phyloP scores from a whole-genome alignment of 2,888 invertebrate genomes.

The Argyresthia albistria region DNA sequence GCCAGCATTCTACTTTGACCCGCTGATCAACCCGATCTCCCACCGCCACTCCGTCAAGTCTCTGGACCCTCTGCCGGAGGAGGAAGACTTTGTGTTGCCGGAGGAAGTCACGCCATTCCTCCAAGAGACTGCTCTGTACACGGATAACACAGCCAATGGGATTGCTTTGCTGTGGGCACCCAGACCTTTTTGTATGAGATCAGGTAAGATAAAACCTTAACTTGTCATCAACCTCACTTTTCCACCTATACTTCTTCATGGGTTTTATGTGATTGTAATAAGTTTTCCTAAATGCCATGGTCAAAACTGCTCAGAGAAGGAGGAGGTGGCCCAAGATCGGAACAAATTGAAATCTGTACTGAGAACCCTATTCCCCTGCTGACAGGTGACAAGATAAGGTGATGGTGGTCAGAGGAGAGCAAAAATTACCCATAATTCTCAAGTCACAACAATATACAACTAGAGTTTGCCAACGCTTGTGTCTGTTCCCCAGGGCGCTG shows the following conservation, averaged over 20 bases:
- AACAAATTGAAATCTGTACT: too few species aligned
- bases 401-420: too few species aligned
- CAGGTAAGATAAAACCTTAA: slow-evolving; percentile 59
- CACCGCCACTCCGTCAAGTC: slow-evolving; percentile 91
- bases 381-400: too few species aligned
- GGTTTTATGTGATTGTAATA: too few species aligned
- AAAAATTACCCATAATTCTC: too few species aligned
- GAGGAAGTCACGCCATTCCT: slow-evolving; percentile 94
- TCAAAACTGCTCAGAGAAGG: too few species aligned
- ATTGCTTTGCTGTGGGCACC: slow-evolving; percentile 98
- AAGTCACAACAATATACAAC: too few species aligned
- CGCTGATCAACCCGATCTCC: slow-evolving; percentile 98
- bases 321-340: too few species aligned
- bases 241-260: too few species aligned
- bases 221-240: too few species aligned
- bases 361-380: too few species aligned
- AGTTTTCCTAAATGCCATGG: too few species aligned
- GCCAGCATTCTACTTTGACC: slow-evolving; percentile 99
- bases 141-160: slow-evolving; percentile 99
- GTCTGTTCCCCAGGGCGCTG: slow-evolving; percentile 77
- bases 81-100: slow-evolving; percentile 94
- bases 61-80: slow-evolving; percentile 90
- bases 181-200: slow-evolving; percentile 96
- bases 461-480: not conserved
- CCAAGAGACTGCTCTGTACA: slow-evolving; percentile 95